Conservation (phyloP, 2,888 invertebrate genomes). For the Stratiomys singularior region DNA sequence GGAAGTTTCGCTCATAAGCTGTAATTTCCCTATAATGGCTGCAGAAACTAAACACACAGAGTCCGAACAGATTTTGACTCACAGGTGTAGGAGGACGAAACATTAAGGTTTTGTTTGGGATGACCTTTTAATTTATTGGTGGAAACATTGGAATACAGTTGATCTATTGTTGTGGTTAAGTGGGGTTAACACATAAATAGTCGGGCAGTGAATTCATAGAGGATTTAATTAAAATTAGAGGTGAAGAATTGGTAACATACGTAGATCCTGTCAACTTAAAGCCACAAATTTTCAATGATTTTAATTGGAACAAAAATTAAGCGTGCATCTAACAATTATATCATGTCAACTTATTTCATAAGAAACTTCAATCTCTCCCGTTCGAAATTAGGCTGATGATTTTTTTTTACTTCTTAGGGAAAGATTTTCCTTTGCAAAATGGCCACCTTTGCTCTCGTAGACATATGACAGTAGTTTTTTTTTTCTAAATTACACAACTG, state of each 20-base stretch:
- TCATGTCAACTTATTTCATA: too few relatives aligned
- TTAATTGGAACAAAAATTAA: too few relatives aligned
- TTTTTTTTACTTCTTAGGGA: too few relatives aligned
- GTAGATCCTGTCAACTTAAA: too few relatives aligned
- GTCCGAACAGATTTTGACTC: background rate
- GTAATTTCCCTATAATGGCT: conserved; percentile 25
- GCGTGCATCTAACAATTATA: too few relatives aligned
- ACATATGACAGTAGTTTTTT: too few relatives aligned
- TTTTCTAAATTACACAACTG: too few relatives aligned
- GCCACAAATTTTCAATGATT: too few relatives aligned
- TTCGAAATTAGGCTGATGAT: too few relatives aligned
- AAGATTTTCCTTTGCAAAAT: too few relatives aligned
- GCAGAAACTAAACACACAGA: background rate
- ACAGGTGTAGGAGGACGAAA: background rate
- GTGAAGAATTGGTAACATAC: background rate
- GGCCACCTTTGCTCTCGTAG: too few relatives aligned
- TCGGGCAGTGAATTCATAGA: background rate
- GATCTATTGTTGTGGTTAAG: background rate
- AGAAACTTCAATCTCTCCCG: too few relatives aligned
- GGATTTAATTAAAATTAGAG: background rate
- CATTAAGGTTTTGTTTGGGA: background rate
- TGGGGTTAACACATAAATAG: background rate
- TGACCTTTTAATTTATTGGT: conserved; percentile 7
- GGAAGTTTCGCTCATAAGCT: background rate
- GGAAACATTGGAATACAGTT: background rate